A percentile compares a stretch with the other conserved stretches of the same genome.
Evolutionary conservation across 2,888 invertebrate genomes (phyloP).

Genomic region (Chorisops tibialis): DNA sequence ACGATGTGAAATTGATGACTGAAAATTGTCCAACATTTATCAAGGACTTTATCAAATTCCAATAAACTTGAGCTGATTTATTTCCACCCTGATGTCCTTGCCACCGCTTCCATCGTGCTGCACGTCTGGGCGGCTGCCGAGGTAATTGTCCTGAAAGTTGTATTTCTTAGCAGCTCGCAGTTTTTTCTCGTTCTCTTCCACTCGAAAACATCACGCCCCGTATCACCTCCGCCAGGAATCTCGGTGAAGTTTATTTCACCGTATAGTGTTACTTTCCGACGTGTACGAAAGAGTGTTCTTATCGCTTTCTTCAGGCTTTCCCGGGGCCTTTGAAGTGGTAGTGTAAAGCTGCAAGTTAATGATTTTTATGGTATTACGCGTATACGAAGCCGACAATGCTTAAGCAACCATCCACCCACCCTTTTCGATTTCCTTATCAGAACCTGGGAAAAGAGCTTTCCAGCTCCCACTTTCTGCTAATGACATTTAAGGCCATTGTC

Average conservation of each 20-base stretch:
- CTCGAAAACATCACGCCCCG: too few species aligned
- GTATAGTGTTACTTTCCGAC: too few species aligned
- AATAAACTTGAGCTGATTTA: slow-evolving; percentile 32
- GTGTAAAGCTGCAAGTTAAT: background rate
- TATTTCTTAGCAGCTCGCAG: background rate
- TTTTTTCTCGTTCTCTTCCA: too few species aligned
- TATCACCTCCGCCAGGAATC: too few species aligned
- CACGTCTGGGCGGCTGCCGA: background rate
- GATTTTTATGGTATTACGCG: background rate
- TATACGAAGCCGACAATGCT: background rate
- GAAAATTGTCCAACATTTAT: slow-evolving; percentile 34
- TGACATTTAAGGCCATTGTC: slow-evolving; percentile 2
- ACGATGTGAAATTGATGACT: slow-evolving; percentile 26
- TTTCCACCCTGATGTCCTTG: slow-evolving; percentile 20
- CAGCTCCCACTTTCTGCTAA: background rate
- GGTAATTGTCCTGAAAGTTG: slow-evolving; percentile 21
- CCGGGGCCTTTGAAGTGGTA: background rate
- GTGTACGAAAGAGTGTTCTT: background rate
- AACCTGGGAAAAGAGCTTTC: background rate
- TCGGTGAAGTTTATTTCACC: too few species aligned
- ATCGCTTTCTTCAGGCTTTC: background rate
- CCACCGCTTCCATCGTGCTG: background rate
- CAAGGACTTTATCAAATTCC: slow-evolving; percentile 33
- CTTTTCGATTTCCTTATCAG: background rate
- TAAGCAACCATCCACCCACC: background rate